Evolutionary conservation across 2,797 vertebrate genomes (phyloP).

Genomic region (Gymnothorax javanicus): DNA sequence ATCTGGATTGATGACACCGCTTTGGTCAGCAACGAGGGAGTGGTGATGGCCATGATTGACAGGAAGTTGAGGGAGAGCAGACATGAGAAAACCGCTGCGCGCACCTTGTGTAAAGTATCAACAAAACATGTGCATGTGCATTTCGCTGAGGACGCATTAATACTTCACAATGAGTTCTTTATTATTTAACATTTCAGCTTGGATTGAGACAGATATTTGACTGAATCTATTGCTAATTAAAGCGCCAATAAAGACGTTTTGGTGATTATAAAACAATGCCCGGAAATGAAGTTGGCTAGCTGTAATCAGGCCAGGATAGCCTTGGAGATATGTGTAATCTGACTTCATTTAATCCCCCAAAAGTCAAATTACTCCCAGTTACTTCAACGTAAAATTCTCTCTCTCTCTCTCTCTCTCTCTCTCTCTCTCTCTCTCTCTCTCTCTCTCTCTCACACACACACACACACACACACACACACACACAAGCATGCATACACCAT

Average conservation of each 20-base stretch:
- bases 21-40: neutral
- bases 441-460: too few relatives aligned
- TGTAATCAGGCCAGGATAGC: neutral
- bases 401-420: too few relatives aligned
- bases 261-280: neutral
- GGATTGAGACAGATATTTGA: neutral
- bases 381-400: too few relatives aligned
- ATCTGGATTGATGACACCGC: neutral
- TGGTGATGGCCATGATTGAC: neutral
- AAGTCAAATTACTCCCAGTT: too few relatives aligned
- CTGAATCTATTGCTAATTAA: neutral
- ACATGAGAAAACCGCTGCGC: too few relatives aligned
- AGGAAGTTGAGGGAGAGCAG: neutral
- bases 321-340: too few relatives aligned
- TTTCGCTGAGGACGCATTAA: neutral
- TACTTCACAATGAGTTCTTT: neutral
- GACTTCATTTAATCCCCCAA: too few relatives aligned
- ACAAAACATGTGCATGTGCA: neutral
- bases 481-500: neutral
- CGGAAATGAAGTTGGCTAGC: neutral
- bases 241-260: neutral
- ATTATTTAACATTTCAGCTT: neutral
- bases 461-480: too few relatives aligned
- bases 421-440: too few relatives aligned
- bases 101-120: neutral